phyloP scores from a whole-genome alignment of 2,113 vertebrate species.

The Gymnocephalus cernua region DNA sequence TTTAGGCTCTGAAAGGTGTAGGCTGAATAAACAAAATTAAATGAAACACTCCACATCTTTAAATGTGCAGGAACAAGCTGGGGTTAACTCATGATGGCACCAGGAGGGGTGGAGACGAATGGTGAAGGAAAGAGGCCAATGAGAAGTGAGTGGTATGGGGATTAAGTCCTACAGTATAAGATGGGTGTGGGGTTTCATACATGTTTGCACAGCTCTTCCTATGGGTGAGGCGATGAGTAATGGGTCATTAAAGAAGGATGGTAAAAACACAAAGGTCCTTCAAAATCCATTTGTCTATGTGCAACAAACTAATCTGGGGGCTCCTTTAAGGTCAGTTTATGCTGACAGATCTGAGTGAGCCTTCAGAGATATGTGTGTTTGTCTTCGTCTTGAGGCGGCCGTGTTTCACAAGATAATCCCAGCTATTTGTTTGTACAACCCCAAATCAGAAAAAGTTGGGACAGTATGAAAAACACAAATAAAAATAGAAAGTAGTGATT shows the following conservation, averaged over 20 bases:
- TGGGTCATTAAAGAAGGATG: conserved; percentile 12
- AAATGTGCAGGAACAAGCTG: background rate
- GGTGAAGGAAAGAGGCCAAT: background rate
- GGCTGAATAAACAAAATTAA: conserved; percentile 17
- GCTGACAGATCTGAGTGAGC: conserved; percentile 11
- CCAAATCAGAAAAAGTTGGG: no score
- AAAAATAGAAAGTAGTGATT: no score
- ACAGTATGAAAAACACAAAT: no score
- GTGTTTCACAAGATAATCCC: background rate
- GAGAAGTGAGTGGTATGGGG: background rate
- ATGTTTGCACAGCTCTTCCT: conserved; percentile 36
- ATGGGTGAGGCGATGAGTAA: conserved; percentile 31
- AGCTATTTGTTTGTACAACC: conserved; percentile 44
- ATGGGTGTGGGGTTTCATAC: conserved; percentile 15
- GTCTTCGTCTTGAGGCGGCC: background rate
- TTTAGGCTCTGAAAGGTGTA: conserved; percentile 12
- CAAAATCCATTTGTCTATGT: conserved; percentile 13
- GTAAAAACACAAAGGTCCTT: background rate
- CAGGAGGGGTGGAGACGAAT: background rate
- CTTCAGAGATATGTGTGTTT: conserved; percentile 11
- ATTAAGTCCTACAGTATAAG: background rate
- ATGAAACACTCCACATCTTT: conserved; percentile 13
- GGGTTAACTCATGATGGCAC: background rate
- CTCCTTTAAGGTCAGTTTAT: conserved; percentile 16
- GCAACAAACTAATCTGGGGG: background rate